A percentile compares a stretch with the other conserved stretches of the same genome.
phyloP scores from a whole-genome alignment of 2,797 vertebrate genomes.

The Epinephelus coioides region DNA sequence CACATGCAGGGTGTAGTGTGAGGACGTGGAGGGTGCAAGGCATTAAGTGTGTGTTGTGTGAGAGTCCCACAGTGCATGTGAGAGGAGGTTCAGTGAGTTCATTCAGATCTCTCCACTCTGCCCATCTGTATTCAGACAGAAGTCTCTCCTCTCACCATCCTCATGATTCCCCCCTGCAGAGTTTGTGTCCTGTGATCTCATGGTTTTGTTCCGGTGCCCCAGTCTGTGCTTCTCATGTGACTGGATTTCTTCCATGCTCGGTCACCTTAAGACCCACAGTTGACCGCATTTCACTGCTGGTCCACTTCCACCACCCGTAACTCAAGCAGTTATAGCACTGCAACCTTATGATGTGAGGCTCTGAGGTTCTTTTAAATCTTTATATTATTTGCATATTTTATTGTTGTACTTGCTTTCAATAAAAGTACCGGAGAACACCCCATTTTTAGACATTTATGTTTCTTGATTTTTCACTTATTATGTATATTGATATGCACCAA shows the following conservation, averaged over 20 bases:
- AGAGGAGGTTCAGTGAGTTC: slow-evolving; percentile 66
- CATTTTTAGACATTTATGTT: neutral
- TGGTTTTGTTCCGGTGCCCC: slow-evolving; percentile 35
- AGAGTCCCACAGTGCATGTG: slow-evolving; percentile 45
- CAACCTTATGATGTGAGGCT: slow-evolving; percentile 28
- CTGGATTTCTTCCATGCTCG: slow-evolving; percentile 55
- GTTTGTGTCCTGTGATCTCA: slow-evolving; percentile 17
- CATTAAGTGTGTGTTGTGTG: slow-evolving; percentile 25
- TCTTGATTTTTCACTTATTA: too few relatives aligned
- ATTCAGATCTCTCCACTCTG: slow-evolving; percentile 21
- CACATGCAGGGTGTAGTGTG: slow-evolving; percentile 6
- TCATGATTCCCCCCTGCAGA: slow-evolving; percentile 28
- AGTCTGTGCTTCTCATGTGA: slow-evolving; percentile 49
- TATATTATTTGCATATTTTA: slow-evolving; percentile 24
- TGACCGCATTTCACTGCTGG: slow-evolving; percentile 45
- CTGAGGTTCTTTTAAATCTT: slow-evolving; percentile 25
- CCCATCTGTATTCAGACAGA: slow-evolving; percentile 62
- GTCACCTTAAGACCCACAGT: slow-evolving; percentile 48
- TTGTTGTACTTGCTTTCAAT: neutral
- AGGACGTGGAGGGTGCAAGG: neutral
- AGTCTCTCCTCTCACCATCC: slow-evolving; percentile 18
- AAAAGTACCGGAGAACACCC: neutral
- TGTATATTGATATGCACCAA: too few relatives aligned
- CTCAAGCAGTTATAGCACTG: slow-evolving; percentile 12
- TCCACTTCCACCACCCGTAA: slow-evolving; percentile 26